These are phyloP conservation scores for Cryptoblepharus egeriae DNA, from an alignment of 2,797 vertebrate genomes.

Conservation along the genomic window DNA sequence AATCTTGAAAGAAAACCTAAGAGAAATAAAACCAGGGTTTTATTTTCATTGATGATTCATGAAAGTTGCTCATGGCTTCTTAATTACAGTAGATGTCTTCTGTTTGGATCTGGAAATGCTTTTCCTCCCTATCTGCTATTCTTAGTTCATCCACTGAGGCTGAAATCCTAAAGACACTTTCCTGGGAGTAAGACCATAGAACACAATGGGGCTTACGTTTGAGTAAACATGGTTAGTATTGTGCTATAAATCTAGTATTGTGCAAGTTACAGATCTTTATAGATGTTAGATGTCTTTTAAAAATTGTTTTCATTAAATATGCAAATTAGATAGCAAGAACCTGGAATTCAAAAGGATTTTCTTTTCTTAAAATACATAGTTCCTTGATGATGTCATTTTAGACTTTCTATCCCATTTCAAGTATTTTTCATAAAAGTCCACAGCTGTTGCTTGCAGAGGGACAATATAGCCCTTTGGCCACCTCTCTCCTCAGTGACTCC, in stretches of 20 bases:
- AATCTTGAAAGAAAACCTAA: conserved; percentile 7
- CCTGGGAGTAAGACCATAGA: no score
- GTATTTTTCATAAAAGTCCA: no score
- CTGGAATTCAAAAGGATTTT: not conserved
- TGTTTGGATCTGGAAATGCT: not conserved
- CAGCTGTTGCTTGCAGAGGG: no score
- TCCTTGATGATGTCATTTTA: not conserved
- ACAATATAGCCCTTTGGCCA: no score
- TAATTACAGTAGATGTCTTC: not conserved
- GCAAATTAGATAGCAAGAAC: no score
- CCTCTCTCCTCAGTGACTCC: no score
- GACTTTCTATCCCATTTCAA: not conserved
- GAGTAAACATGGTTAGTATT: no score
- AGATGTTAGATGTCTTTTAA: not conserved
- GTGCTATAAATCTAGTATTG: no score
- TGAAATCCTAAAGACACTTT: no score
- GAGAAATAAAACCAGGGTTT: conserved; percentile 22
- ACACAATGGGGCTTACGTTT: no score
- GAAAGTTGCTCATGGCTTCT: not conserved
- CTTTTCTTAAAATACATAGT: not conserved
- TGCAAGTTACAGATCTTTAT: not conserved
- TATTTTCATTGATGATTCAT: not conserved
- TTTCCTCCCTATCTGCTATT: not conserved
- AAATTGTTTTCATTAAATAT: no score
- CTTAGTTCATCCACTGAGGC: not conserved